Base-by-base conservation (phyloP, 2,888 invertebrate genomes). In the Eulithis prunata region DNA sequence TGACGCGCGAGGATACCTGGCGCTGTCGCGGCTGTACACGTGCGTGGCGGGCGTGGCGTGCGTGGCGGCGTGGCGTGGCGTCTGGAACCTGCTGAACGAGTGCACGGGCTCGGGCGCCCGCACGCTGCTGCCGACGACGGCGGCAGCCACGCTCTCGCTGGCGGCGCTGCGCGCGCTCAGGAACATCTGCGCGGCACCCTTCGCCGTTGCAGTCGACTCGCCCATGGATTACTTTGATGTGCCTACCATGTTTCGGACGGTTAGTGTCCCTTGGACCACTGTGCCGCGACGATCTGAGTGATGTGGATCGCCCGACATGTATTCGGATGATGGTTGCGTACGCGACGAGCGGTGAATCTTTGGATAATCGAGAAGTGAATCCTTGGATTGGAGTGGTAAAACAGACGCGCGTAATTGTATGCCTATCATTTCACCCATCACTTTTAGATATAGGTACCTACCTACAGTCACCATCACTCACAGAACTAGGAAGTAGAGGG, bases 41-140 rank as follows among this genome's bases (percentile, higher is more conserved):
- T 94, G 94, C 69, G 83, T 95, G 72, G 97, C 96, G 80, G 97
- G 96, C 8, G 94, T 96, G 76, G 95, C 96, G 70, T 97, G 97
- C 85, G 97, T 98, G 52, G 97, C 97, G 80, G 96, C 96, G 68
- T 98, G 98, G 98, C 94, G 97, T 8, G 98, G 98, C 1, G 95
- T 96, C 53, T 98, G 97, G 97, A 94, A 94, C 75, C 90, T 95
- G 57, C 93, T 97, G 77, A 97, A 97, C 81, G 91, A 95, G 82
- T 95, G 96, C 77, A 96, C 96, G 46, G 95, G 95, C 51, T 91
- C 90, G 75, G 94, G 93, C 80, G 92, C 87, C 60, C 91, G 88
- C 66, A 94, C 95, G 71, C 93, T 96, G 67, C 90, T 95, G 67
- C 93, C 95, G 10, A 95, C 96, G 0, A 95, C 96, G 10, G 87